Base-by-base conservation (phyloP, 2,113 vertebrate species). In the Salvelinus alpinus region DNA sequence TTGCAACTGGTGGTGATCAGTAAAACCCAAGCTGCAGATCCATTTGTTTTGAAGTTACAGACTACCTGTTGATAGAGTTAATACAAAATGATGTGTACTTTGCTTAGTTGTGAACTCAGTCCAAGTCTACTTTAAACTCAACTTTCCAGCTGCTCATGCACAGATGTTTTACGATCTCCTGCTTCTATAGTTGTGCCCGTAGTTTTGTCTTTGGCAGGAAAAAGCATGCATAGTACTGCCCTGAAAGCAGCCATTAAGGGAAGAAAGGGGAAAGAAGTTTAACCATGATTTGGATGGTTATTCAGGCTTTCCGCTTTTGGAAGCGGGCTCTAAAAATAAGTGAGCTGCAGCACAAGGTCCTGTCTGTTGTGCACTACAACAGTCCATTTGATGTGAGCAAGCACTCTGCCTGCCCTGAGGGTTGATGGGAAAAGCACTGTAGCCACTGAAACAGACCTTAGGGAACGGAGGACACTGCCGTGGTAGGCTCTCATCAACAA, bases 261-360 rank as follows among this genome's bases (percentile, higher is more conserved):
- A 70, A n/a, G 68, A 70, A 25, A 20, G 77, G 79, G 76, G 73
- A 83, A 83, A 51, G 69, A 57, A 78, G 57, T 80, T 70, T 72
- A 74, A 78, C 60, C 74, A 75, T 80, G 86, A 84, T 73, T 77
- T 76, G 66, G 71, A 76, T 78, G 78, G 74, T 84, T 83, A 79
- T 78, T 86, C 81, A 75, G 75, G 73, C 70, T 64, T 77, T 20
- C 73, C 77, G 76, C 69, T 80, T 82, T 72, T 44, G 62, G 72
- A 70, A 76, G 78, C 79, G 57, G 74, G 25, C 25, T 76, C 69
- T 64, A 71, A 78, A 82, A 80, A 87, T 84, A 79, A 71, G 73
- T 44, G 60, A 9, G 22, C 70, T 70, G 64, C 51, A 57, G 67
- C 72, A 75, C 27, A 65, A 84, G 81, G 62, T 65, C 38, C 31